Conservation (phyloP, 1,140 invertebrate species). For the Drosophila takahashii region DNA sequence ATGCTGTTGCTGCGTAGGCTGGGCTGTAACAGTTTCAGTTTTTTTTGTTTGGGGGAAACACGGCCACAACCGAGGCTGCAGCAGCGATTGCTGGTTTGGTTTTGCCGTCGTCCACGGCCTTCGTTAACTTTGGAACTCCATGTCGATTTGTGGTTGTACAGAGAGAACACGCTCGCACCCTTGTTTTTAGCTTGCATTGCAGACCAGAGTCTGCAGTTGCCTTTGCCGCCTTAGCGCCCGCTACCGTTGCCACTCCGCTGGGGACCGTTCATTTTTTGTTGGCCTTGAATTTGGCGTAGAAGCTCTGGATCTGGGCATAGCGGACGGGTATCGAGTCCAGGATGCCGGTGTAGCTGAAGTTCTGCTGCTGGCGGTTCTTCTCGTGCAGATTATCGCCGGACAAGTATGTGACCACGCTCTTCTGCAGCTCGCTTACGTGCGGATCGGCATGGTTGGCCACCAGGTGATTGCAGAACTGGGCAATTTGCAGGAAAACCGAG, state of each 20-base stretch:
- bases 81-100: conserved; percentile 64
- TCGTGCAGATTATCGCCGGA: conserved; percentile 82
- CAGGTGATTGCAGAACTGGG: conserved; percentile 83
- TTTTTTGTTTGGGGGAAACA: conserved; percentile 25
- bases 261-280: conserved; percentile 79
- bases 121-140: conserved; percentile 81
- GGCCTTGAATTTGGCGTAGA: conserved; percentile 83
- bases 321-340: conserved; percentile 82
- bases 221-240: conserved; percentile 65
- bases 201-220: conserved; percentile 71
- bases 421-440: conserved; percentile 74
- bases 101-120: conserved; percentile 55
- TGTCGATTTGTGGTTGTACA: conserved; percentile 75
- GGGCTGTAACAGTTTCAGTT: conserved; percentile 25
- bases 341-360: conserved; percentile 83
- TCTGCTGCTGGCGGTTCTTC: conserved; percentile 79
- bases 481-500: conserved; percentile 79
- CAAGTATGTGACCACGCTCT: conserved; percentile 80
- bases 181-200: conserved; percentile 60
- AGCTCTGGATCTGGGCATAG: conserved; percentile 82
- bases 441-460: conserved; percentile 81
- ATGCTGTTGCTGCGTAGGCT: conserved; percentile 54
- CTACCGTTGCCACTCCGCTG: conserved; percentile 44
- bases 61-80: conserved; percentile 44
- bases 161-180: conserved; percentile 75